phyloP scores from a whole-genome alignment of 2,888 invertebrate species.

The Ochlodes sylvanus region DNA sequence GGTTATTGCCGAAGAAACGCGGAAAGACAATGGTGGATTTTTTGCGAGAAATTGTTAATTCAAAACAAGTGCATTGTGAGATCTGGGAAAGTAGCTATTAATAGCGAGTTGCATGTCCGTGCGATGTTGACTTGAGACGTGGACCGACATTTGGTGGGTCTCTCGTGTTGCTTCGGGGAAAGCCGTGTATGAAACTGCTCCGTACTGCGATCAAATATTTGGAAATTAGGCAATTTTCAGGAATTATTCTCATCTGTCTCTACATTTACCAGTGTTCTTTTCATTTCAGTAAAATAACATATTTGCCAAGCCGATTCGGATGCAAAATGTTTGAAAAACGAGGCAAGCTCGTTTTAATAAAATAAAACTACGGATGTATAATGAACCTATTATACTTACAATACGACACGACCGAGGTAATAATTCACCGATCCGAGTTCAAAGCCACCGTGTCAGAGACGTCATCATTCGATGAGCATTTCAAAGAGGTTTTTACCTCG shows the following conservation, averaged over 20 bases:
- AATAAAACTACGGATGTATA: too few relatives aligned
- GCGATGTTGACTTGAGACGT: slow-evolving; percentile 25
- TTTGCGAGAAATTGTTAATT: slow-evolving; percentile 35
- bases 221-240: too few relatives aligned
- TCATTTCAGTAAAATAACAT: too few relatives aligned
- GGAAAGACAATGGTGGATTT: slow-evolving; percentile 30
- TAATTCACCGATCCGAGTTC: not conserved
- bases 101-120: slow-evolving; percentile 31
- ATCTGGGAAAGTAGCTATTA: slow-evolving; percentile 36
- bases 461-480: not conserved
- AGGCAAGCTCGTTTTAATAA: too few relatives aligned
- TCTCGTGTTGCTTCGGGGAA: not conserved
- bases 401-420: not conserved
- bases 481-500: not conserved
- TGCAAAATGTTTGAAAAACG: too few relatives aligned
- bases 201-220: too few relatives aligned
- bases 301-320: too few relatives aligned
- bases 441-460: not conserved
- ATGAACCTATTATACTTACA: too few relatives aligned
- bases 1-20: not conserved
- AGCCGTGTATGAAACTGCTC: not conserved
- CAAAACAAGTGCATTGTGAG: slow-evolving; percentile 35
- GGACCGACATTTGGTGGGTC: slow-evolving; percentile 24
- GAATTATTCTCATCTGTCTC: too few relatives aligned
- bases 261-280: too few relatives aligned